phyloP scores from a whole-genome alignment of 1,140 invertebrate species.

The Eupristina koningsbergeri region DNA sequence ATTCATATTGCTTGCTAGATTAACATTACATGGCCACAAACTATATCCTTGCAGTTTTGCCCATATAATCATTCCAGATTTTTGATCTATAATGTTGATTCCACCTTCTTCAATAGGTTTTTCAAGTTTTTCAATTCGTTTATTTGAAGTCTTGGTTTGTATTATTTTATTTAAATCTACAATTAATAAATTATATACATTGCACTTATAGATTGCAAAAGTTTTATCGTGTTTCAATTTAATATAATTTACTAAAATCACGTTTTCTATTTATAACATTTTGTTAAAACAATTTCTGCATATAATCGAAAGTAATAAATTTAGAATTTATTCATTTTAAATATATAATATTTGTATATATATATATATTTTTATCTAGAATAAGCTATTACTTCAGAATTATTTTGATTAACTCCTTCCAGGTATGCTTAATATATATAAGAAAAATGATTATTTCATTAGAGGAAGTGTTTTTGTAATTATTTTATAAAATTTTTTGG shows the following conservation, averaged over 20 bases:
- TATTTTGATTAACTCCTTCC: no score
- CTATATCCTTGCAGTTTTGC: constrained; percentile 65
- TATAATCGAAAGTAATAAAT: no score
- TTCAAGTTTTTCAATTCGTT: constrained; percentile 50
- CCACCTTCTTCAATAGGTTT: constrained; percentile 48
- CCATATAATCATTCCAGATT: constrained; percentile 65
- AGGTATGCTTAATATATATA: no score
- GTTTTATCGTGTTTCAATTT: not conserved
- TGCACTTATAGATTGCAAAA: not conserved
- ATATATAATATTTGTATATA: no score
- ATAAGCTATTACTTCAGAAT: not conserved
- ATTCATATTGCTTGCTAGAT: not conserved
- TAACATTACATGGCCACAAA: constrained; percentile 67
- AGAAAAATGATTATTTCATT: no score
- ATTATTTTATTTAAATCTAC: constrained; percentile 22
- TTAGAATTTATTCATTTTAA: no score
- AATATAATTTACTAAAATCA: constrained; percentile 6
- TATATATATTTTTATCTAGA: not conserved
- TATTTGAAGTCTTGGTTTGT: constrained; percentile 48
- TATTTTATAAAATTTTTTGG: no score
- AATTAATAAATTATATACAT: no score
- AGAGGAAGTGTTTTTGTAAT: no score
- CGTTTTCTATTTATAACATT: no score
- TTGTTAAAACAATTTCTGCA: no score
- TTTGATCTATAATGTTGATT: constrained; percentile 62